These are phyloP conservation scores for Sicus ferrugineus DNA, from an alignment of 2,888 invertebrate genomes.

Conservation along the genomic window DNA sequence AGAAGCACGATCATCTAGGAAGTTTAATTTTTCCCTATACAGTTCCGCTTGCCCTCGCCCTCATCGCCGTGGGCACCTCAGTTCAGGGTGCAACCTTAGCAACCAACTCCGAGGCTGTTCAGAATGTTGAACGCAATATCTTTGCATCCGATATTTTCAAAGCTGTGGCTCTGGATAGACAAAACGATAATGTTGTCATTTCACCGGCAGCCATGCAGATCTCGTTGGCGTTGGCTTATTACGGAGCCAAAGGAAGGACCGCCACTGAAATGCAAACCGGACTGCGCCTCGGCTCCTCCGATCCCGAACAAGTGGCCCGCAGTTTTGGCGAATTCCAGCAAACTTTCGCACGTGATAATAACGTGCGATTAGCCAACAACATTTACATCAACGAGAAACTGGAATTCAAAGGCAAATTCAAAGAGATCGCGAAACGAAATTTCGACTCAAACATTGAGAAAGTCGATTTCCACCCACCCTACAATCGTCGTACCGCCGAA, in stretches of 20 bases:
- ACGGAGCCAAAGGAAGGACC: constrained; percentile 74
- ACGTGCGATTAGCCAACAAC: constrained; percentile 74
- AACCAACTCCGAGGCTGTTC: constrained; percentile 31
- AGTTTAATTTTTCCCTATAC: not conserved
- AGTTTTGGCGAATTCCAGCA: constrained; percentile 54
- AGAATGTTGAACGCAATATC: constrained; percentile 51
- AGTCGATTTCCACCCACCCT: constrained; percentile 69
- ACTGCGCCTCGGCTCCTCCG: constrained; percentile 63
- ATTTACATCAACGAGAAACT: constrained; percentile 73
- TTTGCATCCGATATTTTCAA: constrained; percentile 56
- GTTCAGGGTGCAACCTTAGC: constrained; percentile 33
- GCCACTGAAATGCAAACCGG: constrained; percentile 70
- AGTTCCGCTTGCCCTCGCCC: constrained; percentile 30
- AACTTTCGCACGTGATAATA: constrained; percentile 52
- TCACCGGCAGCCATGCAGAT: constrained; percentile 80
- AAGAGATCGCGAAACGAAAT: constrained; percentile 69
- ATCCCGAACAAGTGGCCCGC: constrained; percentile 50
- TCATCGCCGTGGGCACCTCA: not conserved
- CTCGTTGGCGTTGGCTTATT: constrained; percentile 75
- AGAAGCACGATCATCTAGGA: too few species aligned
- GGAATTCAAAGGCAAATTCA: constrained; percentile 68
- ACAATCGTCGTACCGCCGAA: constrained; percentile 67
- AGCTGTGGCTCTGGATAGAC: constrained; percentile 68
- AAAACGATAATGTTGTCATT: constrained; percentile 72
- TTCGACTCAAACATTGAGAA: constrained; percentile 74